These are phyloP conservation scores for Lithodes maja DNA, from an alignment of 2,888 invertebrate genomes.

Conservation along the genomic window DNA sequence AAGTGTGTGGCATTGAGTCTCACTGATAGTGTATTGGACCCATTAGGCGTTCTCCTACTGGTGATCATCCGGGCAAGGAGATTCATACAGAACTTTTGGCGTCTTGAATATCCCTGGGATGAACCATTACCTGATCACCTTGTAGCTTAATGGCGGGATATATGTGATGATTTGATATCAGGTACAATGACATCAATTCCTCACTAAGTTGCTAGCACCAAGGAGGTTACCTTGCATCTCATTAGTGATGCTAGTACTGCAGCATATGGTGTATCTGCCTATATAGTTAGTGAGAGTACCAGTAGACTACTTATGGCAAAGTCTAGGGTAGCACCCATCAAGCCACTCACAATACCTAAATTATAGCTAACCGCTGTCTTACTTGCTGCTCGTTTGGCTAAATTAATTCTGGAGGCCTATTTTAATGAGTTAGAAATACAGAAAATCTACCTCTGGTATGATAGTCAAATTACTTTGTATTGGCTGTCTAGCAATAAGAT, in stretches of 20 bases:
- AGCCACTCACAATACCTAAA: background rate
- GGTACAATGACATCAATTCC: background rate
- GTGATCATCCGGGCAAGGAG: background rate
- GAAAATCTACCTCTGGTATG: background rate
- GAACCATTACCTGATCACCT: background rate
- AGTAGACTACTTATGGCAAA: background rate
- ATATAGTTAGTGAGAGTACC: background rate
- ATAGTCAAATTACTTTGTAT: background rate
- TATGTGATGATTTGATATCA: background rate
- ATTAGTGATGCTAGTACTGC: background rate
- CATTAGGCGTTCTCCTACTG: background rate
- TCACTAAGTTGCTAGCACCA: background rate
- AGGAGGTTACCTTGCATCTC: background rate
- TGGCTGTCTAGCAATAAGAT: background rate
- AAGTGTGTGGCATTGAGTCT: background rate
- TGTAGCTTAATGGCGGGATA: background rate
- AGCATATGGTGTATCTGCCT: background rate
- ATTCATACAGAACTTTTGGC: background rate
- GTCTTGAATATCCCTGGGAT: background rate
- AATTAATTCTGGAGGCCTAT: background rate
- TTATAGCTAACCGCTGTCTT: background rate
- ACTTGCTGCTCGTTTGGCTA: background rate
- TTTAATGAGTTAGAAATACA: background rate
- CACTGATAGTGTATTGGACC: background rate
- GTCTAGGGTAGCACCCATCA: background rate